Percentiles rank a stretch among this genome's conserved stretches.
phyloP scores from a whole-genome alignment of 2,113 vertebrate species.

The Cichladusa arquata region DNA sequence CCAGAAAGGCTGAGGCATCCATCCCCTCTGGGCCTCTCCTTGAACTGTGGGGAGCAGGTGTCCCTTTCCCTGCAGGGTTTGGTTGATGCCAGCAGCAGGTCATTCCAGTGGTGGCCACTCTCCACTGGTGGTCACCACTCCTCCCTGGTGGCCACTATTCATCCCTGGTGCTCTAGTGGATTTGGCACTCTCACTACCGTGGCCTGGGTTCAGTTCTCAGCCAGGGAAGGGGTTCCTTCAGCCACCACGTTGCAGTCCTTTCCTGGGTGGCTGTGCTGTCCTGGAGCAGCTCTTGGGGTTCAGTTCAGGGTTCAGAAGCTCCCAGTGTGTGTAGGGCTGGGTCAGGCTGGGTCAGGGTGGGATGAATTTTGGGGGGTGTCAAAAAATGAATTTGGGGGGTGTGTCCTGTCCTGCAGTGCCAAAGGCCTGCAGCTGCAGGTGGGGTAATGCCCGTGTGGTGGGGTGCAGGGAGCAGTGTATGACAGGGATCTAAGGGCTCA shows the following conservation, averaged over 20 bases:
- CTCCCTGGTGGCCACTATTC: background rate
- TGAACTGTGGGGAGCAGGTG: background rate
- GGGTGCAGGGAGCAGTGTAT: background rate
- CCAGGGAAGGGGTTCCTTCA: background rate
- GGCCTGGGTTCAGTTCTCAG: background rate
- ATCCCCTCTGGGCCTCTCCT: background rate
- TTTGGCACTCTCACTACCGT: background rate
- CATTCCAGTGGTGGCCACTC: background rate
- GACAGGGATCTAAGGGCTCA: background rate
- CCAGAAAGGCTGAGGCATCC: background rate
- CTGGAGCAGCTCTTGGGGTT: background rate
- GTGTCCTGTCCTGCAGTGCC: background rate
- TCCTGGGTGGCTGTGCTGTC: background rate
- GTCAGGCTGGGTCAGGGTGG: background rate
- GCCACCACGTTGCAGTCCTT: rapidly evolving
- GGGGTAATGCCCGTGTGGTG: background rate
- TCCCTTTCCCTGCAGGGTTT: background rate
- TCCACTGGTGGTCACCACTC: background rate
- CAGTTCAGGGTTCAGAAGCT: background rate
- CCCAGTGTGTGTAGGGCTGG: background rate
- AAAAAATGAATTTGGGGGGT: background rate
- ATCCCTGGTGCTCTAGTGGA: background rate
- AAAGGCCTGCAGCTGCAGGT: background rate
- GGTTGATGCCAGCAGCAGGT: background rate
- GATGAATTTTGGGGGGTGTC: background rate